A percentile compares a stretch with the other conserved stretches of the same genome.
Evolutionary conservation across 2,888 invertebrate genomes (phyloP).

Genomic region (Esperia sulphurella): DNA sequence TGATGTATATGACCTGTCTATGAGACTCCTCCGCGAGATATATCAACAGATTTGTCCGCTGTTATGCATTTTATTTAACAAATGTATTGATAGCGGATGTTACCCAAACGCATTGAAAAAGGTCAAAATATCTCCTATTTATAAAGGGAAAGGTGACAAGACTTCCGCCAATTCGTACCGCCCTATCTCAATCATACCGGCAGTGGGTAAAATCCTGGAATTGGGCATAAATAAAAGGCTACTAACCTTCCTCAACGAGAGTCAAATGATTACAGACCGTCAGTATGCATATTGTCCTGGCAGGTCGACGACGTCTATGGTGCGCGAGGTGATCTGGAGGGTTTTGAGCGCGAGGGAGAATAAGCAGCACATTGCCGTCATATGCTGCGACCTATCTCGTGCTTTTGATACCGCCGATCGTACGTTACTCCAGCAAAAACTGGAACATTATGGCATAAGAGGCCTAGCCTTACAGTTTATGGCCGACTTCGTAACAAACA

Average conservation of each 20-base stretch:
- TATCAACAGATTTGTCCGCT: no score
- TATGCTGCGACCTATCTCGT: no score
- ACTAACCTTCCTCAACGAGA: background rate
- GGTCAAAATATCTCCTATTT: background rate
- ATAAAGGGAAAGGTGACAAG: background rate
- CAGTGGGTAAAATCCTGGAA: background rate
- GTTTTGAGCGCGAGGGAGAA: constrained; percentile 1
- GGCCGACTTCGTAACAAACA: no score
- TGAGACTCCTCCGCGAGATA: background rate
- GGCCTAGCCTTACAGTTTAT: no score
- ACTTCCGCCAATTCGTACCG: background rate
- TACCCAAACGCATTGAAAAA: background rate
- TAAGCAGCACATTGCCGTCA: no score
- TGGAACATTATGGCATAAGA: no score
- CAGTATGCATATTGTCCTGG: constrained; percentile 2
- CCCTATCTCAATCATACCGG: constrained; percentile 1
- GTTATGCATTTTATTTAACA: no score
- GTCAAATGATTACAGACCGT: background rate
- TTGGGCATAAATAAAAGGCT: background rate
- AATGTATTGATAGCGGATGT: background rate
- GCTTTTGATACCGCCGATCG: no score
- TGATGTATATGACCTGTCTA: background rate
- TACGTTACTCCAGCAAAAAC: no score
- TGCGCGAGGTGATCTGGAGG: background rate
- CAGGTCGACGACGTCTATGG: background rate